Conservation (phyloP, 2,888 invertebrate genomes). For the Apamea crenata region DNA sequence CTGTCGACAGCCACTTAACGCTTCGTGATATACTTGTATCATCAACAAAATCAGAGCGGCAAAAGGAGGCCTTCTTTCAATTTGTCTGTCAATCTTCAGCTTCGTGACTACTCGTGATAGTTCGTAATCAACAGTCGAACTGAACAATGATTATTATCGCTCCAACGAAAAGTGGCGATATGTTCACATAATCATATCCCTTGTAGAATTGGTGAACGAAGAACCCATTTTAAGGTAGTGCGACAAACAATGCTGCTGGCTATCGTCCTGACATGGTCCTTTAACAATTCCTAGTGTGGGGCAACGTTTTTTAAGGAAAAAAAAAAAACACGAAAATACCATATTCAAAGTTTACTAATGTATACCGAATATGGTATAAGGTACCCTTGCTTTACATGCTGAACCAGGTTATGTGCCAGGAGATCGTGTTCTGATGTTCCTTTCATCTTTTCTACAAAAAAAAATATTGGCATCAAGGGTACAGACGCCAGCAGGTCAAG, state of each 20-base stretch:
- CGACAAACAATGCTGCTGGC: neutral
- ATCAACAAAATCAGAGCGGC: constrained; percentile 12
- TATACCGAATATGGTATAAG: neutral
- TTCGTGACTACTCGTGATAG: constrained; percentile 42
- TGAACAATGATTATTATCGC: neutral
- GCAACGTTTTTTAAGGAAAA: too few relatives aligned
- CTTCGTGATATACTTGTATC: constrained; percentile 41
- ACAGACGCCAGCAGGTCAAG: too few relatives aligned
- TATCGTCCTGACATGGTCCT: neutral
- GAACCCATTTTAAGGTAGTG: neutral
- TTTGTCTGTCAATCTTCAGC: constrained; percentile 25
- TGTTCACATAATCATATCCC: neutral
- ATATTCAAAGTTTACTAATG: neutral
- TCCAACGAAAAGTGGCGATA: neutral
- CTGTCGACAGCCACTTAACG: constrained; percentile 30
- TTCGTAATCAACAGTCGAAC: neutral
- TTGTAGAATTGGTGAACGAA: neutral
- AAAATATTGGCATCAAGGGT: neutral
- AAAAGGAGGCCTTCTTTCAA: constrained; percentile 19
- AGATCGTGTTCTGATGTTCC: neutral
- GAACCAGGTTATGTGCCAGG: neutral
- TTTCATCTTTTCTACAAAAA: neutral
- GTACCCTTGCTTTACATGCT: neutral
- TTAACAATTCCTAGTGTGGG: too few relatives aligned
- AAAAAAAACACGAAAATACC: neutral